A percentile compares a stretch with the other conserved stretches of the same genome.
These are phyloP conservation scores for Scelioninae gen. 2 DNA, from an alignment of 2,888 invertebrate genomes.

Conservation along the genomic window DNA sequence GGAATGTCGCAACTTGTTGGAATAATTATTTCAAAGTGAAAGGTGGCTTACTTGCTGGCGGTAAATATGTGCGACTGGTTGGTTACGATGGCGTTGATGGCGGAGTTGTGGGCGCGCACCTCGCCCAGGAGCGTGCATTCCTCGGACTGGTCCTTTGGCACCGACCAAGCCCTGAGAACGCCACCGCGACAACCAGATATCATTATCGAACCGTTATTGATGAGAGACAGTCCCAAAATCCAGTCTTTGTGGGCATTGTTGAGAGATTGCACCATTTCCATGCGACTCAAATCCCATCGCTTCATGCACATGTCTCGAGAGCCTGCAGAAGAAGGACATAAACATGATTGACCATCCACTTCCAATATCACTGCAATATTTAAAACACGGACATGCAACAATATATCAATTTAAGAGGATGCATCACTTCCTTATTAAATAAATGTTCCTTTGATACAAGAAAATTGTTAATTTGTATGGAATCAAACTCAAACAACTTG, in stretches of 20 bases:
- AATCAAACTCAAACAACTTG: too few relatives aligned
- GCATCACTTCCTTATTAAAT: too few relatives aligned
- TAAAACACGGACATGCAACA: too few relatives aligned
- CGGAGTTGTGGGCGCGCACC: conserved; percentile 81
- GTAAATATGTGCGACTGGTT: conserved; percentile 84
- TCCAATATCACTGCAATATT: too few relatives aligned
- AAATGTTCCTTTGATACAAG: too few relatives aligned
- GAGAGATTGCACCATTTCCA: conserved; percentile 80
- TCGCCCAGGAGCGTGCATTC: conserved; percentile 82
- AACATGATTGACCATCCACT: too few relatives aligned
- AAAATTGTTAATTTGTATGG: too few relatives aligned
- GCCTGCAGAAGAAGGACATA: too few relatives aligned
- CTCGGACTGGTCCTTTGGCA: conserved; percentile 77
- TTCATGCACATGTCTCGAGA: conserved; percentile 91
- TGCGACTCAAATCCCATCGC: conserved; percentile 84
- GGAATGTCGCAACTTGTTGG: neutral
- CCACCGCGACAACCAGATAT: conserved; percentile 88
- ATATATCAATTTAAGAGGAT: too few relatives aligned
- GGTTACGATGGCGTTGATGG: conserved; percentile 82
- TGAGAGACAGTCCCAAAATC: conserved; percentile 85
- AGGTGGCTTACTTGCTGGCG: conserved; percentile 85
- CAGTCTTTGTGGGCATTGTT: conserved; percentile 92
- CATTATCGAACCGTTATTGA: conserved; percentile 77
- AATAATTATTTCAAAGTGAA: conserved; percentile 4
- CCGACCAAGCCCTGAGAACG: conserved; percentile 84